These are phyloP conservation scores for Andrena trimmerana DNA, from an alignment of 2,888 invertebrate species.

Conservation along the genomic window DNA sequence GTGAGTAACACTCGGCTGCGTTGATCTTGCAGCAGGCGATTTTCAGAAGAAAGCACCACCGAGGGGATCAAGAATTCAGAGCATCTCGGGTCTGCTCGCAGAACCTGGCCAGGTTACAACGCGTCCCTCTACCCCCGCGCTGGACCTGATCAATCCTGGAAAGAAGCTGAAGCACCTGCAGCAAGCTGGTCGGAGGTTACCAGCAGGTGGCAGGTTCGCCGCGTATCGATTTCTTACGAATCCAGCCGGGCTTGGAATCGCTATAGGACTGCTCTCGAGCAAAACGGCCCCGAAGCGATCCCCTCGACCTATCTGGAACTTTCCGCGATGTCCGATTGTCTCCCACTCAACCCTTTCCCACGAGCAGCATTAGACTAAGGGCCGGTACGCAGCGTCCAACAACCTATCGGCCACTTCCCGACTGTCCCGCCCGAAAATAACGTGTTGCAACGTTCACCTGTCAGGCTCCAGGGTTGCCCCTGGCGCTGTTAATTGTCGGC, in stretches of 20 bases:
- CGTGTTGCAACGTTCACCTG: background rate
- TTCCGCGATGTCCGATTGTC: slow-evolving; percentile 36
- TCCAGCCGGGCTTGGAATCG: slow-evolving; percentile 80
- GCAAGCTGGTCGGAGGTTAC: slow-evolving; percentile 74
- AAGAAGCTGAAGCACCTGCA: slow-evolving; percentile 68
- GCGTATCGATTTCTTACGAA: slow-evolving; percentile 84
- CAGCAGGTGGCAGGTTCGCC: slow-evolving; percentile 83
- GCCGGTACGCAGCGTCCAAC: slow-evolving; percentile 17
- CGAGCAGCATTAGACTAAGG: slow-evolving; percentile 31
- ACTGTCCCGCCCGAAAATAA: background rate
- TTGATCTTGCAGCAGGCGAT: too few species aligned
- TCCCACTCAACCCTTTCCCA: slow-evolving; percentile 20
- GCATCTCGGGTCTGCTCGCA: too few species aligned
- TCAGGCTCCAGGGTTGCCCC: too few species aligned
- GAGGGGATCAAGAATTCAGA: too few species aligned
- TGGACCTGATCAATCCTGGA: slow-evolving; percentile 41
- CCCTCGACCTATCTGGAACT: slow-evolving; percentile 53
- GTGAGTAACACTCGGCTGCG: too few species aligned
- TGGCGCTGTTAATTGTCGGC: too few species aligned
- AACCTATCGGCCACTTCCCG: slow-evolving; percentile 8
- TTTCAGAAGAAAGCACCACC: too few species aligned
- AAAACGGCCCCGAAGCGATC: slow-evolving; percentile 58
- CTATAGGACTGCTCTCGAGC: slow-evolving; percentile 69
- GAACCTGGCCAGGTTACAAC: too few species aligned
- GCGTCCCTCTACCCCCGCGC: background rate